Base-by-base conservation (phyloP, 2,797 vertebrate species). In the Ctenosaura bakeri region DNA sequence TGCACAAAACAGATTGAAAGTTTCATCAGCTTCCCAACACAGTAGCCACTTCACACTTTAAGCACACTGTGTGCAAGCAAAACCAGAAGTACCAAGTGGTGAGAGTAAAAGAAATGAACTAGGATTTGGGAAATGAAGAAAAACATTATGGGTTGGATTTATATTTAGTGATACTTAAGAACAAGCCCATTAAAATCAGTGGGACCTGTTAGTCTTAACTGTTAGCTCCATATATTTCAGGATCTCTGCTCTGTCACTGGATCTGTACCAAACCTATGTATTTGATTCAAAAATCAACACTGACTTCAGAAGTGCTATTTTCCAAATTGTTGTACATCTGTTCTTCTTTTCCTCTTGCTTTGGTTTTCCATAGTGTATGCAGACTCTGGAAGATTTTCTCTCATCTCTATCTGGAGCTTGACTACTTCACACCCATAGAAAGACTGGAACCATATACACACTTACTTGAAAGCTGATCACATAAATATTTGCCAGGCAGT, bases 61-160 rank as follows among this genome's bases (percentile, higher is more conserved):
- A 69, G 26, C 18, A 56, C 16, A 52, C 18, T 32, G 9, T 90
- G 52, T 35, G 66, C 86, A 77, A 74, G 87, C 85, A 20, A 38
- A 86, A 76, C 32, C 62, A 22, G 0, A 59, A 69, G n/a, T 22
- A 90, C 6, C 20, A 91, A 20, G 66, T 73, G 7, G 54, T 73
- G 42, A 32, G 22, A 86, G 14, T 52, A 5, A 78, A 50, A 62
- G 1, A 35, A 85, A 90, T 59, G 50, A 81, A 74, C 35, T 6
- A 35, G 29, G 52, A 59, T 59, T 93, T 90, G 1, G 8, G 88
- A 95, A 92, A 85, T 79, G 46, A 77, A 12, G 62, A 56, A 85
- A 85, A 62, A 32, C 12, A 50, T 9, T n/a, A 81, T 81, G 32
- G 6, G 16, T 56, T 81, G 52, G 32, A 22, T 38, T 59, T 56